Evolutionary conservation across 35 echinoderm and acorn worm species (phyloP), one percentile per base, ranked within the genome.

Genomic region (Heliocidaris tuberculata): DNA sequence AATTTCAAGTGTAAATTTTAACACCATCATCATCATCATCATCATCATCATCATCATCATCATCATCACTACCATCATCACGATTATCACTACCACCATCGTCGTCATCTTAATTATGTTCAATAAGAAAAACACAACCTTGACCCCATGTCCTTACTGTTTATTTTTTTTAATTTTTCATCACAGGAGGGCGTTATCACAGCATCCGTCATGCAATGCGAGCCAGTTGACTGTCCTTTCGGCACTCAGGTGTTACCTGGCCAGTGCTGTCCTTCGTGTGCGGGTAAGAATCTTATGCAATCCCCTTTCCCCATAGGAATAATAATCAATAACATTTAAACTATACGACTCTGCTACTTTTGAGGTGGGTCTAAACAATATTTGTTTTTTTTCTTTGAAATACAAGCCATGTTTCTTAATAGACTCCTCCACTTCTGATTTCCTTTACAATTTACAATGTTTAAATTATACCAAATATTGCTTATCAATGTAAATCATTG

Each of bases 101-200:
- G 24, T 2, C 65, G 27, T 24, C 19, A 5, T 78, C 19, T 56
- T 78, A 0, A n/a, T 0, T 7, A 78, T 78, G 0, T 78, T 78
- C 15, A 78, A 19, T 19, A n/a, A 78, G 7, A 2, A 19, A 5
- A n/a, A 78, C 65, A 21, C 65, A 78, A 78, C 65, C 21, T 27
- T 78, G 4, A 78, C 27, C 65, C n/a, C 65, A 19, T 78, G 65
- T 5, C 27, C 7, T 78, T 19, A 21, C 21, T 78, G n/a, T 2
- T 27, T 70, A 52, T 49, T 9, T 94, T 86, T 7, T 27, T 52
- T 8, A 13, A 47, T 86, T 47, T 48, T 48, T 50, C 42, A 32
- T 52, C 31, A 86, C 78, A 97, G 96, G 96, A 97, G 95, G 96
- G 96, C 24, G 96, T 97, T 0, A 86, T 97, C n/a, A 97, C 96